These are phyloP conservation scores for Polypterus senegalus DNA, from an alignment of 2,113 vertebrate species.

Conservation along the genomic window DNA sequence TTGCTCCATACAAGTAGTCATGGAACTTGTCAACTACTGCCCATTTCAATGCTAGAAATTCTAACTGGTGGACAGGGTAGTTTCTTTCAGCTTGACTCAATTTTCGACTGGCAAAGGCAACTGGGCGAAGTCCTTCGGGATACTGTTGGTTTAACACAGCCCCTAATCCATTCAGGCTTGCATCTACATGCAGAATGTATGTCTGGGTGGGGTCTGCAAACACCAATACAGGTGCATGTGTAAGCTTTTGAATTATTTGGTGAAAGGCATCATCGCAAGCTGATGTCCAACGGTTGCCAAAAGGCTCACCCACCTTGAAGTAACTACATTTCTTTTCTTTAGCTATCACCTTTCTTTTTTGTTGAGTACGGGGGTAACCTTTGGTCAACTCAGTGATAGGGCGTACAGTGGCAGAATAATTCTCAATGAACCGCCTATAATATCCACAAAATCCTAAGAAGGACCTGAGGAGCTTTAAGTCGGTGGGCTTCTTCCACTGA, in stretches of 20 bases:
- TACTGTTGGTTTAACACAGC: background rate
- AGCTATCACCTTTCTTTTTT: background rate
- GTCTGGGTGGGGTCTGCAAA: background rate
- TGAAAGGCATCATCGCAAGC: background rate
- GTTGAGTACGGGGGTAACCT: background rate
- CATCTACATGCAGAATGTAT: constrained; percentile 1
- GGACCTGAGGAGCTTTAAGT: background rate
- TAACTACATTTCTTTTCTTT: background rate
- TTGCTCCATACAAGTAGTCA: constrained; percentile 10
- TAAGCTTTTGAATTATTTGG: background rate
- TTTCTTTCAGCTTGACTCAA: background rate
- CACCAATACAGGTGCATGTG: background rate
- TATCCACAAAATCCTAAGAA: constrained; percentile 11
- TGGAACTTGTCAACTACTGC: constrained; percentile 4
- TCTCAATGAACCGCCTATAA: constrained; percentile 8
- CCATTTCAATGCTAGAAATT: constrained; percentile 1
- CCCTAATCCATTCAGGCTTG: background rate
- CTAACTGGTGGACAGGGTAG: background rate
- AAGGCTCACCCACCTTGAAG: background rate
- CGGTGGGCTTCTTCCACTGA: constrained; percentile 1
- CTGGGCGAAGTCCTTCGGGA: background rate
- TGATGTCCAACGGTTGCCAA: background rate
- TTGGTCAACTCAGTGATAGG: background rate
- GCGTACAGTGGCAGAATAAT: constrained; percentile 5
- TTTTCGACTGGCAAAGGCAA: background rate